Conservation (phyloP, 2,797 vertebrate species). For the Emydoidea blandingii region DNA sequence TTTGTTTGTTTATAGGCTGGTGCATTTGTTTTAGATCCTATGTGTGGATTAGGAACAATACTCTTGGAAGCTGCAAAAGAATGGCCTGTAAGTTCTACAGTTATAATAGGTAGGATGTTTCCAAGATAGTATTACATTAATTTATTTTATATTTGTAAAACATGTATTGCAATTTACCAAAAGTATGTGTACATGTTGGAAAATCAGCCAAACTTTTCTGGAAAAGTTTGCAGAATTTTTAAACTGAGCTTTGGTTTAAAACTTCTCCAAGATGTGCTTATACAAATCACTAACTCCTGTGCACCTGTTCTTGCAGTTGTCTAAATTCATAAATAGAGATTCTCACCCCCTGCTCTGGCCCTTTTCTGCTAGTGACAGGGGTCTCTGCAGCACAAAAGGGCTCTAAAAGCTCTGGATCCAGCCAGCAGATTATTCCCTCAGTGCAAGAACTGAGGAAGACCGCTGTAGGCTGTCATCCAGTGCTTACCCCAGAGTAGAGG, state of each 20-base stretch:
- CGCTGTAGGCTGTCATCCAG: accelerated
- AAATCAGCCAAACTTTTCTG: neutral
- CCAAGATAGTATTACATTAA: accelerated
- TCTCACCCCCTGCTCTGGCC: neutral
- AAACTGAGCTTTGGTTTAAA: neutral
- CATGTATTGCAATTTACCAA: accelerated
- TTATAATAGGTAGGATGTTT: neutral
- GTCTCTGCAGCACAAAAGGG: neutral
- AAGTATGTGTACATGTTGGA: neutral
- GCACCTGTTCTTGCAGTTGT: neutral
- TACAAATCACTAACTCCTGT: neutral
- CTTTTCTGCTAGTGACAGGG: neutral
- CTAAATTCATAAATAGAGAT: neutral
- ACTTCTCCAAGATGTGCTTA: accelerated
- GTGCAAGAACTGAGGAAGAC: neutral
- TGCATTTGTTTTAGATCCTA: conserved; percentile 90
- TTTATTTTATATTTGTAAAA: neutral
- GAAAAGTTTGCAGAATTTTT: neutral
- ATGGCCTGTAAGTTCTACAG: conserved; percentile 84
- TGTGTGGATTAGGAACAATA: conserved; percentile 95
- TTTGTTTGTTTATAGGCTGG: conserved; percentile 80
- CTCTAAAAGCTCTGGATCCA: neutral
- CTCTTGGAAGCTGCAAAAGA: conserved; percentile 93
- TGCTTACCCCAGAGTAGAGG: accelerated
- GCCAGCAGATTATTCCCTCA: neutral